Evolutionary conservation across 2,888 invertebrate species (phyloP).

Genomic region (Sinotaia quadrata): DNA sequence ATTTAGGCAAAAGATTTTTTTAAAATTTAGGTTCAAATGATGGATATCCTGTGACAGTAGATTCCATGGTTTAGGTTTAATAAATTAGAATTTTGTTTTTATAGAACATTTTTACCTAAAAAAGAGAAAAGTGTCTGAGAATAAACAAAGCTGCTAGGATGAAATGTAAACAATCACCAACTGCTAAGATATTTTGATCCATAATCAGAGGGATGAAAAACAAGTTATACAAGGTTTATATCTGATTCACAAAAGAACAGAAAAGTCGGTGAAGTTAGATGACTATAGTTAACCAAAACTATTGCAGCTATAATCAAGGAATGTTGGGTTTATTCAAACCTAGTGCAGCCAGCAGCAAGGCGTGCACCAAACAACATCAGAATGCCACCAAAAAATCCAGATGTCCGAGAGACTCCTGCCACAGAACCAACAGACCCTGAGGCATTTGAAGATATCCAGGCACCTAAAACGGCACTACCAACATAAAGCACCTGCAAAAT

Average conservation of each 20-base stretch:
- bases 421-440: constrained; percentile 49
- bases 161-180: neutral
- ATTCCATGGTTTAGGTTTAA: no score
- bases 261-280: neutral
- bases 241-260: neutral
- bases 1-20: no score
- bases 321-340: no score
- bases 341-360: constrained; percentile 66
- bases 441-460: constrained; percentile 52
- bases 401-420: constrained; percentile 47
- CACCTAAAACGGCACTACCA: constrained; percentile 55
- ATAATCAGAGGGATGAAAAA: neutral
- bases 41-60: no score
- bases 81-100: no score
- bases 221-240: neutral
- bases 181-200: neutral
- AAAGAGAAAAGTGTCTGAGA: no score
- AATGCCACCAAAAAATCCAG: constrained; percentile 61
- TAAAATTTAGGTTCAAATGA: no score
- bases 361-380: constrained; percentile 64
- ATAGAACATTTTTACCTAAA: no score
- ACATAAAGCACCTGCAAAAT: constrained; percentile 59
- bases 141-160: no score
- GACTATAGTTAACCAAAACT: no score
- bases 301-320: no score